These are phyloP conservation scores for Empidonax alnorum DNA, from an alignment of 2,113 vertebrate genomes.

Conservation along the genomic window DNA sequence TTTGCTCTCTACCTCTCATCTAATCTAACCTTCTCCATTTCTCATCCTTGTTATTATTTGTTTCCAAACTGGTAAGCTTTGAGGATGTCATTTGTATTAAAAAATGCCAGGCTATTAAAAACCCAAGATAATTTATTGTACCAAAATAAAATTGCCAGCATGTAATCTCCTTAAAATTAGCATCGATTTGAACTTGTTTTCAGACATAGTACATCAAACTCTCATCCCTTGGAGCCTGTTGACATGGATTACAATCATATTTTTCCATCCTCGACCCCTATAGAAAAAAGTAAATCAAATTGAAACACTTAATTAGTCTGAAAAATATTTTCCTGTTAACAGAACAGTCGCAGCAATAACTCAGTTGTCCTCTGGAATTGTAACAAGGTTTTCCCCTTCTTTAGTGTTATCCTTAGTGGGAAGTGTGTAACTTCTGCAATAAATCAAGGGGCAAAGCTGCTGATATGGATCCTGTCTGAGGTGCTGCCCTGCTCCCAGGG, in stretches of 20 bases:
- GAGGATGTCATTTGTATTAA: background rate
- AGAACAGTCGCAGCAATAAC: background rate
- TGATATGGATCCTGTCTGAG: fast-evolving
- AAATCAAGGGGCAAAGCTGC: background rate
- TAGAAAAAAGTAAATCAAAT: background rate
- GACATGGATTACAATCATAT: background rate
- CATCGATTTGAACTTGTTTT: background rate
- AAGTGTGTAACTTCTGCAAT: background rate
- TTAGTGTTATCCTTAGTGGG: background rate
- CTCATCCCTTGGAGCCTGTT: background rate
- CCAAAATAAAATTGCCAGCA: background rate
- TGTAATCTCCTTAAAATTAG: background rate
- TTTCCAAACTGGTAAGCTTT: background rate
- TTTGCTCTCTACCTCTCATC: background rate
- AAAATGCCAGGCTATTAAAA: background rate
- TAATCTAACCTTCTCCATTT: background rate
- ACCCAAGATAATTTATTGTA: background rate
- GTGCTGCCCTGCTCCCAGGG: background rate
- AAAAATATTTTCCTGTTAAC: background rate
- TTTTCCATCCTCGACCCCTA: background rate
- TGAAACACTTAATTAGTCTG: background rate
- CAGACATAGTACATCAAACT: background rate
- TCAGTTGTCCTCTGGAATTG: background rate
- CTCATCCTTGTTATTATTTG: background rate
- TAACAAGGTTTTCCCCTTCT: background rate